These are phyloP conservation scores for Carollia perspicillata DNA, from an alignment of 2,113 vertebrate species.

Conservation along the genomic window DNA sequence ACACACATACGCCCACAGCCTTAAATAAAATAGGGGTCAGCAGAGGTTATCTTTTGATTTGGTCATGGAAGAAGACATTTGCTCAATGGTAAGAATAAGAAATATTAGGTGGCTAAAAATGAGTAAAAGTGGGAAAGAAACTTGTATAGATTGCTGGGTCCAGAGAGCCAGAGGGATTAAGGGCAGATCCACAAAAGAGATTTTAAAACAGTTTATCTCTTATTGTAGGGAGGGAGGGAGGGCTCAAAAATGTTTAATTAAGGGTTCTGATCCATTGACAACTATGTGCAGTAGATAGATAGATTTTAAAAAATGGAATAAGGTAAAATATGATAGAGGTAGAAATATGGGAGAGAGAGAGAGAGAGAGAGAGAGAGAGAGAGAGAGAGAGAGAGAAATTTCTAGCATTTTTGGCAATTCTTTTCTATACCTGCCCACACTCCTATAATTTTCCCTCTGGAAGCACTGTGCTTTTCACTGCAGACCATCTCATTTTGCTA, in stretches of 20 bases:
- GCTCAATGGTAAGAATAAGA: neutral
- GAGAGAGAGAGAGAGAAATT: no score
- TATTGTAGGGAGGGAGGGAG: neutral
- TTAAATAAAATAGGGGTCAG: neutral
- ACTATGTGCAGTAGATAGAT: neutral
- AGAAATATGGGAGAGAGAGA: neutral
- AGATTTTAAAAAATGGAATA: neutral
- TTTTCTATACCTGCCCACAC: neutral
- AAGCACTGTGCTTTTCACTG: neutral
- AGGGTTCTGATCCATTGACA: neutral
- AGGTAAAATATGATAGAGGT: neutral
- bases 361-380: neutral
- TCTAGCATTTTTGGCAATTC: neutral
- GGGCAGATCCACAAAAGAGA: neutral
- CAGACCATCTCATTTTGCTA: neutral
- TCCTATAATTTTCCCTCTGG: neutral
- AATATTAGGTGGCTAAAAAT: neutral
- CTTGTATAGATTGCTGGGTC: neutral
- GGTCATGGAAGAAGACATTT: neutral
- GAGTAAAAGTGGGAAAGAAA: neutral
- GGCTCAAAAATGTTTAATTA: neutral
- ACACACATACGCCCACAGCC: neutral
- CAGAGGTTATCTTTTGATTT: neutral
- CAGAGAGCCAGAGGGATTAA: neutral
- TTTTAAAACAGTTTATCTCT: neutral